Evolutionary conservation across 2,113 vertebrate species (phyloP).

Genomic region (Ornithorhynchus anatinus): DNA sequence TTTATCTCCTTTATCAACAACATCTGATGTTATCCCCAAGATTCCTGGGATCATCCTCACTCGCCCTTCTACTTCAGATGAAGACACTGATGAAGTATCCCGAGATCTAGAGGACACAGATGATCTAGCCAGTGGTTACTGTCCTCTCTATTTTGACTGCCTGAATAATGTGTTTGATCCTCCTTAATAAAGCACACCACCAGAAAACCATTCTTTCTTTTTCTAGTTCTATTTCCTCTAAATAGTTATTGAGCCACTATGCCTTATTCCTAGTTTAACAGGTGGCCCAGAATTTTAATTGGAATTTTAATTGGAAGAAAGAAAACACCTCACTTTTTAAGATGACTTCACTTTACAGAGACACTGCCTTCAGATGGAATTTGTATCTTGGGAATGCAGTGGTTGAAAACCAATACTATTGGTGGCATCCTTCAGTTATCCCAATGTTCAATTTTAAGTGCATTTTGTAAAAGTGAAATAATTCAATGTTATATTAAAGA

Average conservation of each 20-base stretch:
- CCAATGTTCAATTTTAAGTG: not conserved
- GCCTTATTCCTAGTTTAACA: constrained; percentile 37
- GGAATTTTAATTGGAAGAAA: constrained; percentile 7
- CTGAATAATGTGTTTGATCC: constrained; percentile 72
- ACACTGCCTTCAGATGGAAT: not conserved
- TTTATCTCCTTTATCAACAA: constrained; percentile 12
- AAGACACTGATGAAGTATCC: constrained; percentile 74
- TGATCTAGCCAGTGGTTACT: constrained; percentile 40
- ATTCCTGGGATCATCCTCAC: constrained; percentile 85
- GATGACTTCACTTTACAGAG: constrained; percentile 28
- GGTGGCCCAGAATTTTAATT: not conserved
- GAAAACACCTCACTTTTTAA: not conserved
- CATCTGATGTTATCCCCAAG: constrained; percentile 58
- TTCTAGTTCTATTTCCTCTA: not conserved
- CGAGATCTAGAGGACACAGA: constrained; percentile 60
- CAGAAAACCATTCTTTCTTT: constrained; percentile 32
- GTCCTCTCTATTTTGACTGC: constrained; percentile 49
- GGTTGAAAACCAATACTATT: not conserved
- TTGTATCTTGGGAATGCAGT: constrained; percentile 6
- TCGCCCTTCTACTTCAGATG: constrained; percentile 82
- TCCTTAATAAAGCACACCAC: constrained; percentile 50
- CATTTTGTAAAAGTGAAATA: not conserved
- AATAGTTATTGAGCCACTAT: constrained; percentile 31
- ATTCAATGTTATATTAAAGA: not conserved
- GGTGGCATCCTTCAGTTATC: not conserved